Conservation (phyloP, 2,797 vertebrate species). For the Thunnus albacares region DNA sequence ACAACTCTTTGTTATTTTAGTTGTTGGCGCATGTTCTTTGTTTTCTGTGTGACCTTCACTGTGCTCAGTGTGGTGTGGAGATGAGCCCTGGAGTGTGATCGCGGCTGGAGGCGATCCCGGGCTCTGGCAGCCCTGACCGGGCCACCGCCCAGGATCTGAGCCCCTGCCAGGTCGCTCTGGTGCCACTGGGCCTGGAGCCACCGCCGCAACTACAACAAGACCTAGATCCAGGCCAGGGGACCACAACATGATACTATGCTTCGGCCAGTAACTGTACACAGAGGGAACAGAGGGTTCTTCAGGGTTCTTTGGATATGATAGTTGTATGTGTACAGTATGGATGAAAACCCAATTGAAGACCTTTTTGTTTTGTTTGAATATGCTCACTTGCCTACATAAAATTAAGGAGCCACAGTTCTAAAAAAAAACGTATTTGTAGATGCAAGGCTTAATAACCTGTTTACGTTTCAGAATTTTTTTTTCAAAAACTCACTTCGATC, state of each 20-base stretch:
- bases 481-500: neutral
- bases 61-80: neutral
- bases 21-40: neutral
- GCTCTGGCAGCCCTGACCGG: conserved; percentile 46
- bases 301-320: neutral
- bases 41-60: conserved; percentile 29
- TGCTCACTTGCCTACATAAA: neutral
- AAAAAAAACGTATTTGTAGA: neutral
- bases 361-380: neutral
- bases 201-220: conserved; percentile 52
- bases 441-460: neutral
- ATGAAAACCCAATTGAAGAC: neutral
- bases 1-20: conserved; percentile 2
- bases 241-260: conserved; percentile 41
- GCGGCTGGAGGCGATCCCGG: conserved; percentile 47
- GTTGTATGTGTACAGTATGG: neutral
- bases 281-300: conserved; percentile 6
- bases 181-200: conserved; percentile 58
- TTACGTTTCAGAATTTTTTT: neutral
- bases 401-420: neutral
- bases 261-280: conserved; percentile 15
- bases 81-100: conserved; percentile 32
- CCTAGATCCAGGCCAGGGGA: conserved; percentile 46
- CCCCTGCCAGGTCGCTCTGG: conserved; percentile 49
- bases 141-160: conserved; percentile 58